These are phyloP conservation scores for Sebastes steindachneri DNA, from an alignment of 2,797 vertebrate genomes.

Conservation along the genomic window DNA sequence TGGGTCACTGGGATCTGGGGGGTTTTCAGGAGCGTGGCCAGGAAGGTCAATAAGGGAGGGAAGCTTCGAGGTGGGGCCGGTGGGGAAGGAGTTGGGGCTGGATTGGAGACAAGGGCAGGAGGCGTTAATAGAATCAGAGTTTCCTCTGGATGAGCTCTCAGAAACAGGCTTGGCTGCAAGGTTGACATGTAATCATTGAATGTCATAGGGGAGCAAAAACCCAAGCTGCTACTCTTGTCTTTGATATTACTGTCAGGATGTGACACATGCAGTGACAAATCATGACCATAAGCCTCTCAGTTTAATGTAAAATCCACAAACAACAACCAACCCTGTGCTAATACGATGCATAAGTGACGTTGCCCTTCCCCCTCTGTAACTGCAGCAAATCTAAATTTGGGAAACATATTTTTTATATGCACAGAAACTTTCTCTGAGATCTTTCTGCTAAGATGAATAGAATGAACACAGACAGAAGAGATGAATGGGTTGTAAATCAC, in stretches of 20 bases:
- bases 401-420: slow-evolving; percentile 17
- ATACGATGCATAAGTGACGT: neutral
- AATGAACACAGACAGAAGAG: slow-evolving; percentile 6
- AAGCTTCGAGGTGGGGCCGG: slow-evolving; percentile 14
- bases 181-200: slow-evolving; percentile 74
- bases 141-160: slow-evolving; percentile 62
- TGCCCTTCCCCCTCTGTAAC: neutral
- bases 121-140: slow-evolving; percentile 74
- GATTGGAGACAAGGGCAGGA: slow-evolving; percentile 43
- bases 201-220: slow-evolving; percentile 55
- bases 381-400: slow-evolving; percentile 17
- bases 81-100: slow-evolving; percentile 11
- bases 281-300: slow-evolving; percentile 22
- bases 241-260: slow-evolving; percentile 38
- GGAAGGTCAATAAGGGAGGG: slow-evolving; percentile 67
- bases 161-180: slow-evolving; percentile 38
- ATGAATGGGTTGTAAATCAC: slow-evolving; percentile 52
- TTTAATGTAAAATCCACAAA: slow-evolving; percentile 31
- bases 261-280: slow-evolving; percentile 50
- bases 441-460: slow-evolving; percentile 15
- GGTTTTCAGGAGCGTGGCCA: slow-evolving; percentile 51
- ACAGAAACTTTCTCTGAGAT: slow-evolving; percentile 23
- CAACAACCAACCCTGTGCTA: slow-evolving; percentile 4
- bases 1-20: slow-evolving; percentile 55
- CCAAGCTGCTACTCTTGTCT: slow-evolving; percentile 39